Evolutionary conservation across 37 sponge, comb jelly and placozoan species (phyloP).

Genomic region (Diacarnus erythraeanus): DNA sequence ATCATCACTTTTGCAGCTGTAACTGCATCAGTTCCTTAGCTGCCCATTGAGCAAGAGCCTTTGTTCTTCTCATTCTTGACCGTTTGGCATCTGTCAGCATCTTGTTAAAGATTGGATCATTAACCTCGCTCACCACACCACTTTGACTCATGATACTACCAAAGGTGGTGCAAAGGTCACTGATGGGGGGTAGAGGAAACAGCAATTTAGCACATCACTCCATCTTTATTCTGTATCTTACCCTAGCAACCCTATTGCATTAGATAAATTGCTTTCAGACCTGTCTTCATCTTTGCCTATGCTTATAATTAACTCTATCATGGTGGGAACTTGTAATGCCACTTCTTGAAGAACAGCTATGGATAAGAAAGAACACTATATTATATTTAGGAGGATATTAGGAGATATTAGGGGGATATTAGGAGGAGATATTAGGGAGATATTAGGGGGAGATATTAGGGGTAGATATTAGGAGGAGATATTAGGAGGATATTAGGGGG

Average conservation of each 20-base stretch:
- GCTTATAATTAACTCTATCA: constrained; percentile 65
- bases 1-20: constrained; percentile 1
- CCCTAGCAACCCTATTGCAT: constrained; percentile 89
- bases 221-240: constrained; percentile 13
- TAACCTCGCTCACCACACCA: no score
- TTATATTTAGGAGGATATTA: no score
- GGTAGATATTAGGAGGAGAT: no score
- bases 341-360: constrained; percentile 75
- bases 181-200: background rate
- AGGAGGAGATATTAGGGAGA: no score
- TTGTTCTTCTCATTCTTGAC: constrained; percentile 73
- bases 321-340: constrained; percentile 69
- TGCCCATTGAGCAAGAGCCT: constrained; percentile 84
- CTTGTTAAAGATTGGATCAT: constrained; percentile 37
- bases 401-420: no score
- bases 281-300: constrained; percentile 80
- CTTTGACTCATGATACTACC: constrained; percentile 26
- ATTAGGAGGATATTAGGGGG: no score
- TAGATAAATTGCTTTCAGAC: constrained; percentile 72
- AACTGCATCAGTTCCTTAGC: constrained; percentile 47
- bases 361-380: no score
- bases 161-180: constrained; percentile 64
- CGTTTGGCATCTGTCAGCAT: constrained; percentile 68
- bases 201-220: background rate
- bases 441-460: no score